These are phyloP conservation scores for Montipora capitata DNA, from an alignment of 92 coral and sea anemone species.

Conservation along the genomic window DNA sequence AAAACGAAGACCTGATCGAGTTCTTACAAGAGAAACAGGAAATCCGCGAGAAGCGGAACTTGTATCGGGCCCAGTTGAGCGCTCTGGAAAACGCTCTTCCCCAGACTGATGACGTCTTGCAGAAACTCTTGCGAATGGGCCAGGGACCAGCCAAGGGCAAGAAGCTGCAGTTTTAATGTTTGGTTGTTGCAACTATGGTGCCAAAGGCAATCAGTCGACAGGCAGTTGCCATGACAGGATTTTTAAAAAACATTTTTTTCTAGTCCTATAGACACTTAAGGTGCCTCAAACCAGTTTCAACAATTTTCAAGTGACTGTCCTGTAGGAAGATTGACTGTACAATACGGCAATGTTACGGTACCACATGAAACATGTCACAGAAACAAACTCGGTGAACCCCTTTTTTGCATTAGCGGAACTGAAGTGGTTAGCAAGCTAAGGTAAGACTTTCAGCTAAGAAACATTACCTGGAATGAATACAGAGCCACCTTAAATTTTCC, in stretches of 20 bases:
- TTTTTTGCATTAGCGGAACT: no score
- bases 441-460: no score
- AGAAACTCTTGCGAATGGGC: constrained; percentile 63
- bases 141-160: constrained; percentile 23
- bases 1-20: constrained; percentile 70
- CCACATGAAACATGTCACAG: no score
- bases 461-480: no score
- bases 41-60: constrained; percentile 63
- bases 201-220: no score
- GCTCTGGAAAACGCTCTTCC: constrained; percentile 71
- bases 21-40: constrained; percentile 76
- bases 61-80: constrained; percentile 33
- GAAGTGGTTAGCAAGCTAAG: no score
- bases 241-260: neutral
- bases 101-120: constrained; percentile 49
- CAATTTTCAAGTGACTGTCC: no score
- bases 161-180: neutral
- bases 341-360: no score
- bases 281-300: no score
- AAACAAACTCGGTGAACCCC: no score
- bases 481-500: no score
- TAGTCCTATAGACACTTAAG: neutral
- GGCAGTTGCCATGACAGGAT: neutral
- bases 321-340: no score
- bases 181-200: neutral